Evolutionary conservation across 92 coral and sea anemone species (phyloP), one percentile per base, ranked within the genome.

Genomic region (Epizoanthus fatuus): DNA sequence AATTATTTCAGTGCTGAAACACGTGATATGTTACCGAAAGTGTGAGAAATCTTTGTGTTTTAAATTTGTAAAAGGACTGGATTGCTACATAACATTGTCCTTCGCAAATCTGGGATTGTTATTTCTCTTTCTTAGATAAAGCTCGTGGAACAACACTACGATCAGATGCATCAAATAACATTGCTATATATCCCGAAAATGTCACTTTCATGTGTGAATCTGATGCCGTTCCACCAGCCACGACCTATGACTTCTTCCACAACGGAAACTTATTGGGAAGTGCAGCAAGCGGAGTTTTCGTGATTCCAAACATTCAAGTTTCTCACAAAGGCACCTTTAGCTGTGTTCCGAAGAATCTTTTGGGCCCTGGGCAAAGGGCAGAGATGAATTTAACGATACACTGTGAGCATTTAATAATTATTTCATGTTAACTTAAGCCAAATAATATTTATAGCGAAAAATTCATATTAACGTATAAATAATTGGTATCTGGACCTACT

Each of bases 211-310:
- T 60, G 17, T 89, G 92, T 42, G 10, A 51, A 44, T 63, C 92
- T 3, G 79, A 84, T 60, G 89, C 92, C 69, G 17, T 68, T 29
- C 92, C 92, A 15, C 56, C 85, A 3, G 51, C 89, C 22, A 17
- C 40, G 17, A 42, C 57, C 6, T 89, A 64, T 62, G 32, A 37
- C 14, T 69, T 84, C 58, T 63, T 53, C 76, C 81, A 77, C 20
- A 64, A 79, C 58, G 86, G 89, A 37, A 16, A 6, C 32, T 49
- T 78, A 2, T 1, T 58, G 70, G 75, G 80, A 63, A 67, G 16
- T 20, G 40, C 25, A 14, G 42, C 35, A 11, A 37, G 25, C 52
- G 92, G 92, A 17, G 66, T 79, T 25, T 72, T 68, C 29, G 84
- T 75, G 57, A 82, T 90, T 62, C 22, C 64, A n/a, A 42, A 3